Evolutionary conservation across 2,888 invertebrate genomes (phyloP).

Genomic region (Tetropium fuscum): DNA sequence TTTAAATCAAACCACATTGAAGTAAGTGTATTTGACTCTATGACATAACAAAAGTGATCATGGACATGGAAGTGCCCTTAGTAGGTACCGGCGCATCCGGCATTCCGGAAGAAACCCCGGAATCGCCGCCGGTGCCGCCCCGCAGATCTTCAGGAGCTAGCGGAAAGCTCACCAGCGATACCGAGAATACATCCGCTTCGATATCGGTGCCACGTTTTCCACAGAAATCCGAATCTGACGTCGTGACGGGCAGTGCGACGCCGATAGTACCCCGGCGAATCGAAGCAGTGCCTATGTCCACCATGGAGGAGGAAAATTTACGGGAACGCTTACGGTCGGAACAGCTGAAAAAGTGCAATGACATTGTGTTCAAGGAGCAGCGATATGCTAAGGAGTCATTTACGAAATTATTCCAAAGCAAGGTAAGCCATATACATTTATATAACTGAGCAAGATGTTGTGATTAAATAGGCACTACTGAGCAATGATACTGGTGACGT

Average conservation of each 20-base stretch:
- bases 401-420: slow-evolving; percentile 75
- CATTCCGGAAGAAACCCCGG: slow-evolving; percentile 11
- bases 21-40: no score
- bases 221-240: slow-evolving; percentile 25
- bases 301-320: slow-evolving; percentile 79
- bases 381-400: slow-evolving; percentile 75
- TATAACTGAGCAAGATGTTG: no score
- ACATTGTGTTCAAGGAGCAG: slow-evolving; percentile 74
- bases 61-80: slow-evolving; percentile 32
- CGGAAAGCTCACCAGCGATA: slow-evolving; percentile 26
- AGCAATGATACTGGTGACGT: no score
- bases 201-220: slow-evolving; percentile 26
- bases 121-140: slow-evolving; percentile 30
- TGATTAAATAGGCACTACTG: no score
- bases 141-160: slow-evolving; percentile 27
- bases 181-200: slow-evolving; percentile 32
- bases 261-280: slow-evolving; percentile 47
- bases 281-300: slow-evolving; percentile 68
- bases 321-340: slow-evolving; percentile 72
- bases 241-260: slow-evolving; percentile 43
- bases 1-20: no score
- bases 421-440: no score
- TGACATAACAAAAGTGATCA: slow-evolving; percentile 32
- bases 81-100: slow-evolving; percentile 31
- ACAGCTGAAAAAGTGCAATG: slow-evolving; percentile 75